Percentiles rank a stretch among this genome's conserved stretches.
Evolutionary conservation across 2,888 invertebrate species (phyloP).

Genomic region (Embidobia sp.): DNA sequence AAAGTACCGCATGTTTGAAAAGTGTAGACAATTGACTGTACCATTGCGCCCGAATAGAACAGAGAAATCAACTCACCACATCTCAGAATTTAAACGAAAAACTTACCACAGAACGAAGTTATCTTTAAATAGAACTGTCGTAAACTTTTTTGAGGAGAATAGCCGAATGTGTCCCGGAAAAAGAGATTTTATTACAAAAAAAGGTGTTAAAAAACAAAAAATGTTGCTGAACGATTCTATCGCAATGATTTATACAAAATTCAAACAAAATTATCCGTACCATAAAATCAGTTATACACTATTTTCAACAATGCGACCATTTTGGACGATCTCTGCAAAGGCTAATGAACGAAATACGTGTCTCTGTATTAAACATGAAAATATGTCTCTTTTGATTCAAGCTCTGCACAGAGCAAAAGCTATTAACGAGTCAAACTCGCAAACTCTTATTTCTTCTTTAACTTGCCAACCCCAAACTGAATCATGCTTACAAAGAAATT

Average conservation of each 20-base stretch:
- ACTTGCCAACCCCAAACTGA: slow-evolving; percentile 18
- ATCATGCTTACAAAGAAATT: slow-evolving; percentile 14
- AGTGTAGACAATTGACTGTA: slow-evolving; percentile 7
- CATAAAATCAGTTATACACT: slow-evolving; percentile 8
- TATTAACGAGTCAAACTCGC: slow-evolving; percentile 16
- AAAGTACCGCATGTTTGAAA: slow-evolving; percentile 5
- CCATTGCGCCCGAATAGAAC: slow-evolving; percentile 4
- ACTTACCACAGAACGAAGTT: not conserved
- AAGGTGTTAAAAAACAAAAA: slow-evolving; percentile 33
- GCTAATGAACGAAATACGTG: slow-evolving; percentile 24
- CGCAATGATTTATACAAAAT: slow-evolving; percentile 15
- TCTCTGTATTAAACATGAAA: slow-evolving; percentile 33
- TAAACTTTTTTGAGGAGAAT: slow-evolving; percentile 27
- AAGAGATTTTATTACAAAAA: slow-evolving; percentile 9
- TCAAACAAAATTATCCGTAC: not conserved
- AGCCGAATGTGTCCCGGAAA: slow-evolving; percentile 27
- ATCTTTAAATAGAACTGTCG: not conserved
- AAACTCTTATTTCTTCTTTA: slow-evolving; percentile 17
- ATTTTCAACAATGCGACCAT: slow-evolving; percentile 17
- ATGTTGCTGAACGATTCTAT: slow-evolving; percentile 31
- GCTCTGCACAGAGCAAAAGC: slow-evolving; percentile 6
- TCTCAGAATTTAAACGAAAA: slow-evolving; percentile 4
- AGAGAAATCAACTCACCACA: not conserved
- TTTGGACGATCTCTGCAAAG: slow-evolving; percentile 24
- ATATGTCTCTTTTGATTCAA: slow-evolving; percentile 24